Evolutionary conservation across 2,888 invertebrate genomes (phyloP), one percentile per base, ranked within the genome.

Genomic region (Drosophila cognata): DNA sequence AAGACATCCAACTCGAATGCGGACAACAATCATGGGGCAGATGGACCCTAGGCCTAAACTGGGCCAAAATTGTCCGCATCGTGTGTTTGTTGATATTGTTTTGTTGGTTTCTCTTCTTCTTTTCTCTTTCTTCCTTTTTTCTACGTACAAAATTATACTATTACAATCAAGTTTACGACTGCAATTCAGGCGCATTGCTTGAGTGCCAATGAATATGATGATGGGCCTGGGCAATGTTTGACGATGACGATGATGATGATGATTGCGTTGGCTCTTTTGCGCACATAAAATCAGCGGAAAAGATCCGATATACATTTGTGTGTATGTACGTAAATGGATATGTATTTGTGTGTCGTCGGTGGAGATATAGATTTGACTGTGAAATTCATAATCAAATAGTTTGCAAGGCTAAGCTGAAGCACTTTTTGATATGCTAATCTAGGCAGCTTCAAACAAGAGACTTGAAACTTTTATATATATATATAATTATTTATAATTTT

Each of bases 121-220:
- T 21, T 8, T 46, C 2, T 16, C 1, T 18, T 10, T 28, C 18
- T 28, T 18, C 25, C 28, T 10, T 70, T 70, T 70, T 70, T 71
- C 68, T 72, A 64, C 56, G 84, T 68, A 75, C 74, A 85, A 87
- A 87, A 86, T 82, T 74, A 77, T 78, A 79, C 89, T 84, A 87
- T 90, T 86, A 87, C 87, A 87, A 87, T 87, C 90, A 87, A 88
- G 84, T 87, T 87, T 87, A 87, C 77, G 90, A 87, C 68, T 77
- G 79, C 86, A 72, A 89, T 85, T 86, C 79, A 8, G 72, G 52
- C 69, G 74, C 81, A 74, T 74, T 68, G 74, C 85, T 53, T 66
- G 74, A 88, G 85, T 83, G 89, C 65, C 85, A 79, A 89, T 87
- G 85, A 84, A 78, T 74, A 84, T 71, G 79, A 84, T 72, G 84